Evolutionary conservation across 2,113 vertebrate species (phyloP).

Genomic region (Brienomyrus brachyistius): DNA sequence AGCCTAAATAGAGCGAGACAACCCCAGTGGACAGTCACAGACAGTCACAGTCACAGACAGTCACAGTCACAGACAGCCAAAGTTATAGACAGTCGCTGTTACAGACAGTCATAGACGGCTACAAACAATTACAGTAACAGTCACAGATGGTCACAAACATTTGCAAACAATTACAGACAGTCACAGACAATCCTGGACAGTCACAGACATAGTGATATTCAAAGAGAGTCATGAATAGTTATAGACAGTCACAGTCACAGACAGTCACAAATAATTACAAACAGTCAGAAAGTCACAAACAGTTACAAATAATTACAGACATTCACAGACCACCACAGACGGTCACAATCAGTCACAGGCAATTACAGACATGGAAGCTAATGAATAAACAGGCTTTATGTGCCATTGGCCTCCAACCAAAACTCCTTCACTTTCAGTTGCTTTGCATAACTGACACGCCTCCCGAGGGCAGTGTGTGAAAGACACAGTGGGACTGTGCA

Average conservation of each 20-base stretch:
- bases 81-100: background rate
- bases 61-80: background rate
- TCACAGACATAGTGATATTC: background rate
- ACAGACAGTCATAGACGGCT: no score
- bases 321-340: no score
- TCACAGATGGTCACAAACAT: no score
- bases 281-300: background rate
- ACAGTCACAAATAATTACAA: background rate
- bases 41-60: background rate
- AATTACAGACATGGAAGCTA: background rate
- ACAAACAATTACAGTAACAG: no score
- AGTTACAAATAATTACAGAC: background rate
- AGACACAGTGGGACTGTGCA: background rate
- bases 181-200: background rate
- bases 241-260: no score
- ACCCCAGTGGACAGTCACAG: background rate
- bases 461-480: background rate
- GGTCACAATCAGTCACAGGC: background rate
- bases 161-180: background rate
- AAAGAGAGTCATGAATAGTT: no score
- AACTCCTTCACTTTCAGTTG: background rate
- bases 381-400: background rate
- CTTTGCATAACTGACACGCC: background rate
- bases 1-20: slow-evolving; percentile 54
- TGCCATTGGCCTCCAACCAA: background rate